Percentiles rank a stretch among this genome's conserved stretches.
Conservation (phyloP, 2,797 vertebrate genomes). For the Tamandua tetradactyla region DNA sequence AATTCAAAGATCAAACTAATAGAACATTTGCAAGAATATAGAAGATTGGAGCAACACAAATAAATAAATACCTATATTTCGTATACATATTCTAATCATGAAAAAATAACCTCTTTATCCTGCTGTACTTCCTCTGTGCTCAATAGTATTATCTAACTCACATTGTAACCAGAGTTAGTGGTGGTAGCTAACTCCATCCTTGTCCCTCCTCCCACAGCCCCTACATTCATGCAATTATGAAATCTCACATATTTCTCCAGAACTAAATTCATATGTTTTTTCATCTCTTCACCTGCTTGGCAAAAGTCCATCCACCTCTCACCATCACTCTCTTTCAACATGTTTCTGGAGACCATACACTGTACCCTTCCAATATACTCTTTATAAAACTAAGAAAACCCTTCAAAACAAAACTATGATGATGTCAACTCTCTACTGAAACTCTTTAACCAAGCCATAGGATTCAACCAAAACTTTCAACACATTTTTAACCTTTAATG, state of each 20-base stretch:
- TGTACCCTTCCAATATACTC: neutral
- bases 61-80: neutral
- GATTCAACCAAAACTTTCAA: neutral
- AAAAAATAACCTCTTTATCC: neutral
- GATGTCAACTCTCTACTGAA: neutral
- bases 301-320: neutral
- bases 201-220: neutral
- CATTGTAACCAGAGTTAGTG: neutral
- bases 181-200: neutral
- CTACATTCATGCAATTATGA: neutral
- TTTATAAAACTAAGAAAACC: neutral
- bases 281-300: accelerated
- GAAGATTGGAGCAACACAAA: neutral
- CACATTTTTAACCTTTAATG: neutral
- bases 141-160: neutral
- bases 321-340: neutral
- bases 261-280: neutral
- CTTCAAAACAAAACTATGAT: neutral
- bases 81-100: neutral
- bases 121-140: neutral
- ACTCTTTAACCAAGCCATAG: neutral
- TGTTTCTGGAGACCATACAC: neutral
- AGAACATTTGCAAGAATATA: neutral
- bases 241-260: neutral
- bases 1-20: neutral